phyloP scores from a whole-genome alignment of 1,140 invertebrate species.

The Heliconius nattereri region DNA sequence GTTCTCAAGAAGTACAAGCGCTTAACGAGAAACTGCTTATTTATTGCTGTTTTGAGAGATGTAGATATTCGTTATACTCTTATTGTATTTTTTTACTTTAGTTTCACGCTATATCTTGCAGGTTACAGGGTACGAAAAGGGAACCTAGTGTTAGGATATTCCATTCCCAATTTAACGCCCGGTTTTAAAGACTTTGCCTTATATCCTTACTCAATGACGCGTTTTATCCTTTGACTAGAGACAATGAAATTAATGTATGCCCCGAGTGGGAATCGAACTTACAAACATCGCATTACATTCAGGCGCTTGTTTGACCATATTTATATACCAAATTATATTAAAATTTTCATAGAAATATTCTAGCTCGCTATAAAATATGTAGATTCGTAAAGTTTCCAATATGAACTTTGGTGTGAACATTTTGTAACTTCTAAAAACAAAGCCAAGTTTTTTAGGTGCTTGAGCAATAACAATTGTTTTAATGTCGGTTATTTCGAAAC shows the following conservation, averaged over 20 bases:
- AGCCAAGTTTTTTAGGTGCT: not conserved
- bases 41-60: not conserved
- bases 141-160: too few species aligned
- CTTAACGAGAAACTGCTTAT: not conserved
- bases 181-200: too few species aligned
- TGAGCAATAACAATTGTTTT: conserved; percentile 7
- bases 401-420: not conserved
- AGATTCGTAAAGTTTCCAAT: not conserved
- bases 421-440: not conserved
- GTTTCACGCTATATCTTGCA: too few species aligned
- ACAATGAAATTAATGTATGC: too few species aligned
- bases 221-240: too few species aligned
- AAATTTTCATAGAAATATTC: not conserved
- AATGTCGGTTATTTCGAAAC: not conserved
- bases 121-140: too few species aligned
- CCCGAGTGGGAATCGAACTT: too few species aligned
- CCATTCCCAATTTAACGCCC: too few species aligned
- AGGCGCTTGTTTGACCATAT: too few species aligned
- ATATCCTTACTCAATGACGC: too few species aligned
- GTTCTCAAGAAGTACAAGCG: not conserved
- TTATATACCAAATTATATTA: too few species aligned
- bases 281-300: too few species aligned
- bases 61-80: not conserved
- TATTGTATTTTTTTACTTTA: not conserved
- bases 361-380: not conserved